Evolutionary conservation across 2,888 invertebrate genomes (phyloP).

Genomic region (Perizoma affinitatum): DNA sequence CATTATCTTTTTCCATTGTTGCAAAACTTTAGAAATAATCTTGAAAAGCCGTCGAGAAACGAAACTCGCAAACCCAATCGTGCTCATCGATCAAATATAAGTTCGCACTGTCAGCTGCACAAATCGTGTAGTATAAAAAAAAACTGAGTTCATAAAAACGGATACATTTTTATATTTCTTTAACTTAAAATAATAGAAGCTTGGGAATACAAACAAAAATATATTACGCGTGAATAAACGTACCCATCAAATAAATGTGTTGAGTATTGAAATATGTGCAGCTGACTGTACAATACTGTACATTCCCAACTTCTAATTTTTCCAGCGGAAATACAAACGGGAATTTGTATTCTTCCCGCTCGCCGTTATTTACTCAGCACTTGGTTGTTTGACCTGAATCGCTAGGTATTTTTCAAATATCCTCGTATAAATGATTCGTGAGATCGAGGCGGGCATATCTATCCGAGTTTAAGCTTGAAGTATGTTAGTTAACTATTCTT

Average conservation of each 20-base stretch:
- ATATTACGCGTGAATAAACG: no score
- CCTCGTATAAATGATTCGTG: slow-evolving; percentile 1
- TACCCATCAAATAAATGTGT: no score
- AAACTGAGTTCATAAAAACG: not conserved
- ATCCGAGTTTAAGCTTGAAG: not conserved
- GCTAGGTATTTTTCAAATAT: slow-evolving; percentile 27
- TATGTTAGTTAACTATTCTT: no score
- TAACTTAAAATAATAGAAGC: no score
- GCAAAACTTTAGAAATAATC: no score
- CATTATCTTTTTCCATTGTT: no score
- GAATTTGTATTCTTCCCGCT: slow-evolving; percentile 19
- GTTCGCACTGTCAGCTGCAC: not conserved
- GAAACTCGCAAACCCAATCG: slow-evolving; percentile 4
- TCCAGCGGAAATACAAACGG: slow-evolving; percentile 17
- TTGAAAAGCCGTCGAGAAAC: slow-evolving; percentile 1
- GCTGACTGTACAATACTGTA: no score
- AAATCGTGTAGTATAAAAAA: not conserved
- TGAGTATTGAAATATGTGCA: no score
- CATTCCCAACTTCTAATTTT: slow-evolving; percentile 23
- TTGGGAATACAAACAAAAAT: no score
- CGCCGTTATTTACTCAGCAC: slow-evolving; percentile 22
- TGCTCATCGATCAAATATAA: slow-evolving; percentile 14
- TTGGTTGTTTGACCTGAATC: slow-evolving; percentile 23
- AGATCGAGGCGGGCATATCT: not conserved
- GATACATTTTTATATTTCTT: no score